Evolutionary conservation across 2,888 invertebrate genomes (phyloP), one percentile per base, ranked within the genome.

Genomic region (Lochmaea crataegi): DNA sequence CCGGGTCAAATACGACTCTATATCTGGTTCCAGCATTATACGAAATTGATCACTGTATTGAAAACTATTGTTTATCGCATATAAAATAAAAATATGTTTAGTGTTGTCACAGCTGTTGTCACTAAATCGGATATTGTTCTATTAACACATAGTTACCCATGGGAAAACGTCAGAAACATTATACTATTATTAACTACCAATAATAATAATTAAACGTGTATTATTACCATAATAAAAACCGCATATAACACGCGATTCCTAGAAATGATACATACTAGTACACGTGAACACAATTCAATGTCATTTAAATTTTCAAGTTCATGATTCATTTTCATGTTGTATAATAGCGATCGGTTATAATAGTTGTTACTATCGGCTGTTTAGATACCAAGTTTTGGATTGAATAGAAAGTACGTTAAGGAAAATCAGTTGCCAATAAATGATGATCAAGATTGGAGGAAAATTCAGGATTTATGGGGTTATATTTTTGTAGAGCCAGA

Each of bases 241-340:
- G 14, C 57, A 57, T 26, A 6, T 22, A 26, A 26, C 57, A 57
- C 14, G 26, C 57, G 57, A 57, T 57, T 57, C 26, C 57, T 26
- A 57, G 57, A 57, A 57, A 18, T 16, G 26, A 22, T 48, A 11
- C n/a, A 18, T 22, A 57, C 22, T 4, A 57, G 22, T 18, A 57
- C 57, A 57, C 57, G 18, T 57, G 57, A 57, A 57, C 14, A 57
- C 3, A 14, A 22, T 57, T 57, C 57, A 57, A 57, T 57, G 57
- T 57, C 57, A 57, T 57, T 57, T 26, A 57, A 11, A 57, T 57
- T 57, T 57, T 57, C 57, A 57, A 57, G 57, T 57, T 57, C 57
- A 57, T 26, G 57, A 26, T 26, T 57, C 57, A 57, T 57, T 57
- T 57, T 26, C 3, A 57, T 57, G 12, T 57, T 48, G 48, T 48